phyloP scores from a whole-genome alignment of 1,140 invertebrate species.

The Penaeus japonicus region DNA sequence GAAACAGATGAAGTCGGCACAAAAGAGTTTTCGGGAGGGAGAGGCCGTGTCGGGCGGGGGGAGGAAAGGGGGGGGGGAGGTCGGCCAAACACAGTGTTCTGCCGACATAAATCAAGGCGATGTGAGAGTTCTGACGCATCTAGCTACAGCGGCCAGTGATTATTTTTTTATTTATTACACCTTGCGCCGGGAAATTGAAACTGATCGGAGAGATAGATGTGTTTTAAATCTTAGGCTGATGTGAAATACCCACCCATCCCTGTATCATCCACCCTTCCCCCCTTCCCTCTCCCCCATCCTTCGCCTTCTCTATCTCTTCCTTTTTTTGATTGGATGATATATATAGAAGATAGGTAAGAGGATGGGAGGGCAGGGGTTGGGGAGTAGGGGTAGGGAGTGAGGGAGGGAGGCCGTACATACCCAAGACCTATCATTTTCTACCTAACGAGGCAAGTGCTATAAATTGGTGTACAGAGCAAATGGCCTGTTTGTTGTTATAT shows the following conservation, averaged over 20 bases:
- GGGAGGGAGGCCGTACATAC: no score
- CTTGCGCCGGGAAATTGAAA: conserved; percentile 49
- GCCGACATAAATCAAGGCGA: conserved; percentile 33
- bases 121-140: conserved; percentile 53
- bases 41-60: not conserved
- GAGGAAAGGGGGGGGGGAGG: not conserved
- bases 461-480: no score
- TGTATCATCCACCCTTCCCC: not conserved
- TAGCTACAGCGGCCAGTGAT: conserved; percentile 23
- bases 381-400: no score
- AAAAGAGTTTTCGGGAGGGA: not conserved
- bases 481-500: no score
- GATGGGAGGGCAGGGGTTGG: no score
- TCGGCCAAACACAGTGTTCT: conserved; percentile 42
- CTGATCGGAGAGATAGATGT: conserved; percentile 41
- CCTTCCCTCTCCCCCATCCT: no score
- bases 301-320: no score
- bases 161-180: conserved; percentile 44
- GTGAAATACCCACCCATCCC: conserved; percentile 26
- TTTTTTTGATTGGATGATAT: no score
- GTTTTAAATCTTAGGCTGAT: conserved; percentile 35
- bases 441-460: no score
- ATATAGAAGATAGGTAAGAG: no score
- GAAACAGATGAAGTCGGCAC: not conserved
- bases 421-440: no score